Evolutionary conservation across 2,888 invertebrate genomes (phyloP), one percentile per base, ranked within the genome.

Genomic region (Acanthococcus lagerstroemiae): DNA sequence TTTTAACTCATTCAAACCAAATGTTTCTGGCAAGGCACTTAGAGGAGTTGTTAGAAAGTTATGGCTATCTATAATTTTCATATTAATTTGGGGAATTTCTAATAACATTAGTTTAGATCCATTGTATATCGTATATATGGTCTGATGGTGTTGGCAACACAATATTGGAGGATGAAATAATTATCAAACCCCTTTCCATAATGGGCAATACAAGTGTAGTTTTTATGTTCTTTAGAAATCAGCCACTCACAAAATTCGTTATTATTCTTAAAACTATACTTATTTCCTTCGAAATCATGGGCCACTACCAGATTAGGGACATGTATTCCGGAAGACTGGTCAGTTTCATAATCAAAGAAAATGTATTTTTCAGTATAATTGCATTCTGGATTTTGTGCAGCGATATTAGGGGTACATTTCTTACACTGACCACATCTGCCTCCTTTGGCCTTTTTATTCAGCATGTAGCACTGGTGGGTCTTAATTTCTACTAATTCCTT

Each of bases 31-130:
- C 6, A 74, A 27, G 25, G 63, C 66, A 1, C 67, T 27, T 12
- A 73, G 65, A 22, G 69, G 57, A 72, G 73, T 73, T 5, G 71
- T 72, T 48, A 74, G 71, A 66, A 72, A 73, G 68, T 72, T 72
- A 3, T 72, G 50, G 55, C 70, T 70, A 52, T 58, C 58, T 17
- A 58, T 45, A n/a, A 58, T 15, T 21, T 17, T 17, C n/a, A 58
- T 15, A 58, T 22, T 54, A 21, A 54, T 54, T 9, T 21, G 72
- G 71, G 21, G 52, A 3, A 25, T 19, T 6, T 48, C 48, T 63
- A 72, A 67, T 4, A 68, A 21, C 30, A 71, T 69, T 30, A 71
- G 68, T 52, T 69, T 71, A 7, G 69, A 66, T 1, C 70, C 71
- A 17, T 65, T 70, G 63, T n/a, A n/a, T n/a, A 66, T 5, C 72